These are phyloP conservation scores for Pegea sp. DNA, from an alignment of 23 tunicate genomes.

Conservation along the genomic window DNA sequence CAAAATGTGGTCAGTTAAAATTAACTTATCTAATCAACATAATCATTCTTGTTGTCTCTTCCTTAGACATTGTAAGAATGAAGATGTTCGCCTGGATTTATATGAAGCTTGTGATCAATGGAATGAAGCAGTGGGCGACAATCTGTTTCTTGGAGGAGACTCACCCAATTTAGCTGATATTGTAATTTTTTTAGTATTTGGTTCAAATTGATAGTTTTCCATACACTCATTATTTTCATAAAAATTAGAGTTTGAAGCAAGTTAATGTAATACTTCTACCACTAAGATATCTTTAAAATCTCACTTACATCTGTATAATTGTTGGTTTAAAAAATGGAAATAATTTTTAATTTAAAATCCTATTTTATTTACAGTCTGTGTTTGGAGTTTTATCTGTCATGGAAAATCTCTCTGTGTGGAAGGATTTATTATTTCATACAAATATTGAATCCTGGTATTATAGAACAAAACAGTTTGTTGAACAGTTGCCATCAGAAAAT, in stretches of 20 bases:
- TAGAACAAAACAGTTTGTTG: conserved; percentile 33
- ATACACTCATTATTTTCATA: too few species aligned
- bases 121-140: conserved; percentile 54
- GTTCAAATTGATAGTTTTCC: too few species aligned
- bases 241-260: too few species aligned
- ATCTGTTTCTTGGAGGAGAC: conserved; percentile 75
- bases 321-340: too few species aligned
- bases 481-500: too few species aligned
- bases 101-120: conserved; percentile 62
- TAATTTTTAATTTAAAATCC: too few species aligned
- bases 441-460: conserved; percentile 55
- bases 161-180: conserved; percentile 84
- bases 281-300: too few species aligned
- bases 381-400: conserved; percentile 76
- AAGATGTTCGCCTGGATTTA: conserved; percentile 61
- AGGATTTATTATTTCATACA: conserved; percentile 38
- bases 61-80: conserved; percentile 30
- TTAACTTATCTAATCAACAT: too few species aligned
- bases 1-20: too few species aligned
- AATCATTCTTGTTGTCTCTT: too few species aligned
- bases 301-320: too few species aligned
- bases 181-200: conserved; percentile 38
- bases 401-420: conserved; percentile 59
- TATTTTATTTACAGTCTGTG: conserved; percentile 84
- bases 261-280: too few species aligned